A percentile compares a stretch with the other conserved stretches of the same genome.
phyloP scores from a whole-genome alignment of 2,113 vertebrate genomes.

The Centropristis striata region DNA sequence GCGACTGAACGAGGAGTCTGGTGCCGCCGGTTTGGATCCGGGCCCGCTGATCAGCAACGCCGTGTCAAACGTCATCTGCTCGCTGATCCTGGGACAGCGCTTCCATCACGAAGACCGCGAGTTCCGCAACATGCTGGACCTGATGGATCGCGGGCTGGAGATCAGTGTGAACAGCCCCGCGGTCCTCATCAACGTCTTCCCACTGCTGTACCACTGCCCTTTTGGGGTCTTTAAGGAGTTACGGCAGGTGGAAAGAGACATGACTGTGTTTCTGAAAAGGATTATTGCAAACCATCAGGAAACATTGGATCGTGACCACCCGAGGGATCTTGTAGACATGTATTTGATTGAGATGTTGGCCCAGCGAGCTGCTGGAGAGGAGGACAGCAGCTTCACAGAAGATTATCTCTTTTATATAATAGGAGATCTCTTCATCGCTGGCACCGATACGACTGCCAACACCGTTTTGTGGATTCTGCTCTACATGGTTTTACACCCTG shows the following conservation, averaged over 20 bases:
- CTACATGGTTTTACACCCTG: conserved; percentile 92
- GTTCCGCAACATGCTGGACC: conserved; percentile 88
- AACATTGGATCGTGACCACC: conserved; percentile 87
- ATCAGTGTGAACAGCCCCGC: conserved; percentile 88
- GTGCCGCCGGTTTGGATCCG: conserved; percentile 80
- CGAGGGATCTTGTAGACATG: conserved; percentile 96
- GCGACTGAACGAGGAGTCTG: conserved; percentile 70
- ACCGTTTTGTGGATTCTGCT: conserved; percentile 95
- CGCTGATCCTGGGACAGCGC: conserved; percentile 91
- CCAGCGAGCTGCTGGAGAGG: conserved; percentile 80
- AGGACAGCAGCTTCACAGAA: conserved; percentile 89
- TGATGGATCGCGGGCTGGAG: conserved; percentile 91
- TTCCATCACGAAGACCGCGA: conserved; percentile 90
- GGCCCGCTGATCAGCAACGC: conserved; percentile 88
- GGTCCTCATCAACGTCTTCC: conserved; percentile 91
- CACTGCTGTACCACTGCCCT: conserved; percentile 93
- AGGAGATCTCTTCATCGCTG: conserved; percentile 95
- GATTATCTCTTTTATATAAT: conserved; percentile 97
- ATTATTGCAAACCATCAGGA: conserved; percentile 90
- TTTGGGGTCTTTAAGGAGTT: conserved; percentile 92
- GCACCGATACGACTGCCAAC: conserved; percentile 97
- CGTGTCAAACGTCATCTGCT: conserved; percentile 95
- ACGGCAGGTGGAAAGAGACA: conserved; percentile 89
- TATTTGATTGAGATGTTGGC: conserved; percentile 89
- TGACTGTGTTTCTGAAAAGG: conserved; percentile 91